phyloP scores from a whole-genome alignment of 2,888 invertebrate species.

The Heteromyza rotundicornis region DNA sequence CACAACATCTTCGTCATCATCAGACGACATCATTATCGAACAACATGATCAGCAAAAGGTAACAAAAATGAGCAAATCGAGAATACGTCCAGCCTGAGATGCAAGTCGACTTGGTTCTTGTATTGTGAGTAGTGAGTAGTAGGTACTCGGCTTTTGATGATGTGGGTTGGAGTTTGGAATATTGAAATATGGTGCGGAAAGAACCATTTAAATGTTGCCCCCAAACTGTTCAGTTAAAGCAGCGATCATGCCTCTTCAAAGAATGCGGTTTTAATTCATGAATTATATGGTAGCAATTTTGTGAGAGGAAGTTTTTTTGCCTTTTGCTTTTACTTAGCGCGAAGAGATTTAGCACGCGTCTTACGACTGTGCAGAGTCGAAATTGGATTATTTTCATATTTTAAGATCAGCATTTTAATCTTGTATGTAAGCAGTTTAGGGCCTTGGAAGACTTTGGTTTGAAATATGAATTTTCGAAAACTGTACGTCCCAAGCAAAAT shows the following conservation, averaged over 20 bases:
- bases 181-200: conserved; percentile 55
- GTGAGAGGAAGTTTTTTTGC: neutral
- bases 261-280: neutral
- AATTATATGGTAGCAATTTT: neutral
- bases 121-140: neutral
- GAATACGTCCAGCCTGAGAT: neutral
- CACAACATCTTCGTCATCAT: conserved; percentile 45
- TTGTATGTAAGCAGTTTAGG: too few species aligned
- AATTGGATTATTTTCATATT: too few species aligned
- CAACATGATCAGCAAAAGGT: conserved; percentile 47
- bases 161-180: conserved; percentile 33
- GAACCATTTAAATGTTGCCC: conserved; percentile 50
- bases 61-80: too few species aligned
- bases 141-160: neutral
- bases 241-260: neutral
- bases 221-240: conserved; percentile 13
- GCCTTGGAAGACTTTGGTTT: too few species aligned
- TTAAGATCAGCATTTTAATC: too few species aligned
- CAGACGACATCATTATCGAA: conserved; percentile 55
- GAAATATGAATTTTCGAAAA: too few species aligned
- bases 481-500: too few species aligned
- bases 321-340: neutral
- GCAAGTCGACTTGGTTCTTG: neutral
- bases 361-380: neutral
- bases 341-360: too few species aligned